phyloP scores from a whole-genome alignment of 1,140 invertebrate species.

The Belonocnema kinseyi region DNA sequence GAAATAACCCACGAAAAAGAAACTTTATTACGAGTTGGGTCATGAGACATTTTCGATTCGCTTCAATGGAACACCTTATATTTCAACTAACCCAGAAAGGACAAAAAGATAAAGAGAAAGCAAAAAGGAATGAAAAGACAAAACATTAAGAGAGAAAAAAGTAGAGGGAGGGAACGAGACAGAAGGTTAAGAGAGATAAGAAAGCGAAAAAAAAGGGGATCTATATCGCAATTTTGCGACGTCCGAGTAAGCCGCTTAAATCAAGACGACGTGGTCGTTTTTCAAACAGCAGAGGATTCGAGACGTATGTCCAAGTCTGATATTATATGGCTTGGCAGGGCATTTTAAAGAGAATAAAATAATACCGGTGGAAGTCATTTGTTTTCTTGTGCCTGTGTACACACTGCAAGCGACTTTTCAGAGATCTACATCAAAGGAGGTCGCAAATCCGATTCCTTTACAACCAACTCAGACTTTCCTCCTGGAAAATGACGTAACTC shows the following conservation, averaged over 20 bases:
- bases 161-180: conserved; percentile 43
- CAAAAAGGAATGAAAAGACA: conserved; percentile 18
- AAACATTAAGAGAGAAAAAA: neutral
- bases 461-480: conserved; percentile 43
- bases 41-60: neutral
- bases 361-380: conserved; percentile 51
- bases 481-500: neutral
- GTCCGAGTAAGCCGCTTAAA: conserved; percentile 66
- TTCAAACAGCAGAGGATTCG: conserved; percentile 60
- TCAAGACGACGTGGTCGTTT: conserved; percentile 60
- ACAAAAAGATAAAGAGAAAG: neutral
- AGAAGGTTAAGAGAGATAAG: conserved; percentile 30
- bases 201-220: conserved; percentile 36
- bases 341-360: conserved; percentile 42
- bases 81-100: neutral
- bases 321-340: conserved; percentile 44
- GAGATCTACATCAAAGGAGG: conserved; percentile 32
- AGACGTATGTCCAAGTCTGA: conserved; percentile 56
- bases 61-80: conserved; percentile 2
- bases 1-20: neutral
- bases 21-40: neutral
- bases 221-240: conserved; percentile 62
- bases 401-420: conserved; percentile 30
- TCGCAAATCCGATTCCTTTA: conserved; percentile 46
- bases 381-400: conserved; percentile 37